These are phyloP conservation scores for Lepidochitona cinerea DNA, from an alignment of 2,888 invertebrate genomes.

Conservation along the genomic window DNA sequence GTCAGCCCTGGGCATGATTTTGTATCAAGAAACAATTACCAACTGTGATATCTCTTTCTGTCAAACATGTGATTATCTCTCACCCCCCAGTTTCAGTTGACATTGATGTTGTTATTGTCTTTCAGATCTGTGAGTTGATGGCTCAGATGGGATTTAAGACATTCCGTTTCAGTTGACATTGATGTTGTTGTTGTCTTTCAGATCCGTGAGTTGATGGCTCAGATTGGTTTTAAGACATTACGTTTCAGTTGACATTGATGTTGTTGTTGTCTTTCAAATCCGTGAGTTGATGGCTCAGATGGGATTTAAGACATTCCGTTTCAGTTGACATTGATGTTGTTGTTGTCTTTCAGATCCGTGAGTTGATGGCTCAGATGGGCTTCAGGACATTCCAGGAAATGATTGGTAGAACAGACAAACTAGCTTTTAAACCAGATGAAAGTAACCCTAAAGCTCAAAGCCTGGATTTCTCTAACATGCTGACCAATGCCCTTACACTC, in stretches of 20 bases:
- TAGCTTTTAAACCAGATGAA: conserved; percentile 79
- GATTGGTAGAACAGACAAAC: conserved; percentile 73
- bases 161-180: no score
- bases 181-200: conserved; percentile 62
- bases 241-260: no score
- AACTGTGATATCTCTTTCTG: no score
- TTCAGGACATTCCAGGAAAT: conserved; percentile 90
- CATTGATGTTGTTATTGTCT: not conserved
- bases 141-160: conserved; percentile 89
- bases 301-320: conserved; percentile 88
- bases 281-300: conserved; percentile 91
- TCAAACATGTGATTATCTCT: no score
- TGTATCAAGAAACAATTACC: no score
- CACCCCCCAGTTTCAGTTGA: no score
- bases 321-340: no score
- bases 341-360: conserved; percentile 89
- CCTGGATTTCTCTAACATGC: conserved; percentile 86
- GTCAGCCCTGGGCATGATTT: no score
- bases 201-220: conserved; percentile 92
- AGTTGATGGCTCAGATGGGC: conserved; percentile 92
- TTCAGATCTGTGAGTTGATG: conserved; percentile 88
- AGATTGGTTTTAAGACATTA: conserved; percentile 88
- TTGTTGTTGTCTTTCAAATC: conserved; percentile 74
- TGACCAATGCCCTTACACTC: conserved; percentile 91
- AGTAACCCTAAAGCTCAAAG: conserved; percentile 85